phyloP scores from a whole-genome alignment of 2,797 vertebrate species.

The Cacajao melanocephalus region DNA sequence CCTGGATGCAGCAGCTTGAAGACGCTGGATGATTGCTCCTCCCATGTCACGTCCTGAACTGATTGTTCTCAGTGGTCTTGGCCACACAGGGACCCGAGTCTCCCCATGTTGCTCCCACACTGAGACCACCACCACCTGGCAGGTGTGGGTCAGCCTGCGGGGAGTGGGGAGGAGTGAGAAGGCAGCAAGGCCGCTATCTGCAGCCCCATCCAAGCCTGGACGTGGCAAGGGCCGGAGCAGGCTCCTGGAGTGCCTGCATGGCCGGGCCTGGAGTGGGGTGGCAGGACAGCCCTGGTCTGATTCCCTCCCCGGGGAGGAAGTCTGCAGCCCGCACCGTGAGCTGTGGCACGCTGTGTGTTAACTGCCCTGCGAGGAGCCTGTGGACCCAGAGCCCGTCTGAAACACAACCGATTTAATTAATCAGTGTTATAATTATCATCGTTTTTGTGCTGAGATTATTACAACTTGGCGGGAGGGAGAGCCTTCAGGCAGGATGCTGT shows the following conservation, averaged over 20 bases:
- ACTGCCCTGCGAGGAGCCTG: too few species aligned
- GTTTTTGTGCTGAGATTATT: neutral
- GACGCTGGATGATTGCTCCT: accelerated
- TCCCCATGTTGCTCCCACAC: neutral
- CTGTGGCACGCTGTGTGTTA: neutral
- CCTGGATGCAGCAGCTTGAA: accelerated
- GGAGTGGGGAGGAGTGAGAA: accelerated
- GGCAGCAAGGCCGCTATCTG: neutral
- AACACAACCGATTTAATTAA: neutral
- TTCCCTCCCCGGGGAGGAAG: neutral
- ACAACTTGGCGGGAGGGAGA: neutral
- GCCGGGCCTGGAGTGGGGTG: too few species aligned
- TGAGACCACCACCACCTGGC: accelerated
- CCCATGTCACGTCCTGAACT: neutral
- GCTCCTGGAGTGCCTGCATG: accelerated
- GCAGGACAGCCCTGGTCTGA: neutral
- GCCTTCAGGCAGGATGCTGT: neutral
- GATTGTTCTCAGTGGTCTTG: neutral
- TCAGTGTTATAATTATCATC: neutral
- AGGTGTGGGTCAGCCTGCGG: neutral
- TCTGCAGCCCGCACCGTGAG: neutral
- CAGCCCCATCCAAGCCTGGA: neutral
- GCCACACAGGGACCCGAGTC: accelerated
- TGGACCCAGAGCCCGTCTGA: neutral
- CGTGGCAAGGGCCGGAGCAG: neutral